Base-by-base conservation (phyloP, 1,140 invertebrate genomes). In the Hyposmocoma kahamanoa region DNA sequence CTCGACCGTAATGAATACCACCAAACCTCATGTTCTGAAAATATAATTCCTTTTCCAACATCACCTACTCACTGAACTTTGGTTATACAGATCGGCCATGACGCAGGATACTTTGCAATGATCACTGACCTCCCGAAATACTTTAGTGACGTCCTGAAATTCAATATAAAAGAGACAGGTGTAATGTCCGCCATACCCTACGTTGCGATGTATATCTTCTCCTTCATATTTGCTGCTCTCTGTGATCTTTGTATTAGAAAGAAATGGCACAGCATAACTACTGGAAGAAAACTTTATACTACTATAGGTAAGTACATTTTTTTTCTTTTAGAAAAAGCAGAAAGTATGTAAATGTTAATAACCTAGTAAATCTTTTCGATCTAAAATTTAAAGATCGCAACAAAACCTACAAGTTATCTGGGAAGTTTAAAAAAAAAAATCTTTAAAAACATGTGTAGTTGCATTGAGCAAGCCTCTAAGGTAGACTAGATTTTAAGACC, bases 81-180 rank as follows among this genome's bases (percentile, higher is more conserved):
- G n/a, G n/a, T n/a, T n/a, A n/a, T n/a, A 24, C 56, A 84, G 80
- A 47, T 84, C 88, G 94, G 95, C 8, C 94, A 97, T 80, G 96
- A 97, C 81, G 98, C 96, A 95, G 95, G 94, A 17, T 95, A 96
- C 72, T 98, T 97, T 67, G 97, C 95, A 6, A 93, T 97, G 89
- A 91, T 97, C 1, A 97, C 95, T 2, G 94, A 96, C 74, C 84
- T 98, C 2, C 97, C 97, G 1, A 95, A 94, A 89, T 98, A 97
- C 75, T 94, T 98, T 90, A 91, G 92, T 38, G 91, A 93, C 63
- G 93, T 97, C 1, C 86, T 98, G 1, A 90, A 94, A 58, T 96
- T 95, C 74, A 90, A 94, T 52, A 93, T 97, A 43, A 90, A 89
- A 64, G 84, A 90, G 66, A 93, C 93, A 46, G 92, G 92, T 1